Base-by-base conservation (phyloP, 2,113 vertebrate genomes). In the Donacobius atricapilla region DNA sequence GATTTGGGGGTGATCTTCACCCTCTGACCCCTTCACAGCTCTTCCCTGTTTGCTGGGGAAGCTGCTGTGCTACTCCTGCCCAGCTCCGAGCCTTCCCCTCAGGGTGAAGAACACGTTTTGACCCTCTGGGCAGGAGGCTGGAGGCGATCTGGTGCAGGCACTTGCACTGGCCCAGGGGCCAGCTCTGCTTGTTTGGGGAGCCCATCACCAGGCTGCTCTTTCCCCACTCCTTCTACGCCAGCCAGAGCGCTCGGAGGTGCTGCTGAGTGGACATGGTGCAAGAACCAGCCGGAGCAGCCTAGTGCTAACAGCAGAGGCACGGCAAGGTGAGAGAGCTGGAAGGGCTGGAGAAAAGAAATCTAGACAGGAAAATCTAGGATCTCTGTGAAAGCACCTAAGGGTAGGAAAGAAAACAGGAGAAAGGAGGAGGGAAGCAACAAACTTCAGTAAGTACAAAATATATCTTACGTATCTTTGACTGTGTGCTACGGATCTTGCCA, bases 1-100 rank as follows among this genome's bases (percentile, higher is more conserved):
- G 95, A 68, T 90, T 93, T 91, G 51, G 95, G 91, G 94, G 94
- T 90, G 94, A 94, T 96, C 85, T 95, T 94, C 77, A 87, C 84
- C 82, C 71, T 87, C 95, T 93, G 92, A 93, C 88, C 83, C 63
- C 58, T 95, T 86, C 76, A 80, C 82, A 86, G 82, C 83, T 84
- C 73, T 73, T 89, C 51, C 51, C 58, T 5, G 2, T 37, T 94
- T 0, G 1, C 68, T 86, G 47, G 54, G 14, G 83, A 73, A 76
- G 72, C 44, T 56, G 68, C 6, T 0, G 47, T 51, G 47, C 76
- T 72, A 6, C 85, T 95, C 61, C 78, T 83, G 83, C 81, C 90
- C 81, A 65, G 70, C 66, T 68, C 61, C 0, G 14, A 93, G 75
- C 58, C 83, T 83, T 92, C 42, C 42, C 37, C 20, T 47, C 65